Percentiles rank a stretch among this genome's conserved stretches.
Evolutionary conservation across 2,797 vertebrate species (phyloP).

Genomic region (Poecile montanus): DNA sequence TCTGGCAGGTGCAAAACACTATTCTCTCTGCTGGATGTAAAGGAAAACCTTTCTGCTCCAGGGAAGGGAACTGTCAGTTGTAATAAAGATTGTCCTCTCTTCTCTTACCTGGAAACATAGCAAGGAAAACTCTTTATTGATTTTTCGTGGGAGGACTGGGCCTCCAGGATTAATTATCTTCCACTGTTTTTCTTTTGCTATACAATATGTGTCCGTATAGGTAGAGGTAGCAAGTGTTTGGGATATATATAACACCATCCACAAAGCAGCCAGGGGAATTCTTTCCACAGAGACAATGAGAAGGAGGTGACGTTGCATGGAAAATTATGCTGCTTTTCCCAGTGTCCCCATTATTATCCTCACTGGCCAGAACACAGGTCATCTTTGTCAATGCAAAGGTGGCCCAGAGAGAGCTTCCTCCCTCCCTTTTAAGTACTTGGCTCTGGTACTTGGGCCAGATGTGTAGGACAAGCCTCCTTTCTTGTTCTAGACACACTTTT

Average conservation of each 20-base stretch:
- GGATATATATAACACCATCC: neutral
- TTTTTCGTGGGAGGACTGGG: neutral
- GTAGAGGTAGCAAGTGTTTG: neutral
- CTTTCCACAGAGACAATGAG: neutral
- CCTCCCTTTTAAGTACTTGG: neutral
- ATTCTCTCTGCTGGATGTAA: neutral
- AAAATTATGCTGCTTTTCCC: neutral
- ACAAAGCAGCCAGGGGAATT: neutral
- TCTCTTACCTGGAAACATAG: neutral
- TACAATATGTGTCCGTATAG: neutral
- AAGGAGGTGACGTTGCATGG: neutral
- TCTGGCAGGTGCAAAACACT: neutral
- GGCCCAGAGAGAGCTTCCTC: neutral
- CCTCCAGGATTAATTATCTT: conserved; percentile 39
- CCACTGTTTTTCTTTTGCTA: neutral
- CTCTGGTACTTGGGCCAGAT: neutral
- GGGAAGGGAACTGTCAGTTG: neutral
- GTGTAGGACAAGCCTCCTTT: neutral
- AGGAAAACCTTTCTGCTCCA: conserved; percentile 7
- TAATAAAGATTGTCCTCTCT: conserved; percentile 25
- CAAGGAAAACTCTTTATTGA: conserved; percentile 31
- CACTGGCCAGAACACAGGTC: neutral
- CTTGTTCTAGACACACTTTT: neutral
- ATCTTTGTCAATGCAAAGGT: neutral
- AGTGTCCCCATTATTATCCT: neutral